Evolutionary conservation across 1,140 invertebrate species (phyloP), one percentile per base, ranked within the genome.

Genomic region (Nilaparvata lugens): DNA sequence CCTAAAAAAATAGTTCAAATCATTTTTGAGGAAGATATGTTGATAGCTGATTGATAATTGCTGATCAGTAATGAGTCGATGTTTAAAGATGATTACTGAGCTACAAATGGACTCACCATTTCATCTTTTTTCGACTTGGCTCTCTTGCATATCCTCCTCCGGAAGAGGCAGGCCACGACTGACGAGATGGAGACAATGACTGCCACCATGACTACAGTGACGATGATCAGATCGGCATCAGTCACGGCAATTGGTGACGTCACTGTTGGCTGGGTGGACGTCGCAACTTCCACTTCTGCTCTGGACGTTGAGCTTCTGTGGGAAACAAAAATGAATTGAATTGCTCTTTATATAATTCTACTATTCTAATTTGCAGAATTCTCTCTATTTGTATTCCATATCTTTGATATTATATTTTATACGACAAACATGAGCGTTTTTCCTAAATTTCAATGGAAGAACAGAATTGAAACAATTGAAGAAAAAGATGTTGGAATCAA

Each of bases 161-260:
- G 77, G 60, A 81, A 78, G 1, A 82, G 73, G 61, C 80, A 75
- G 1, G 74, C 76, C 1, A 80, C 71, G 14, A 79, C 69, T 0
- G 76, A 78, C 5, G 62, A 60, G 1, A 66, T 25, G 0, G 61
- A 48, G 16, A 70, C 56, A 14, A 81, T 71, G 2, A 76, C 74
- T 4, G 83, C 66, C 35, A 86, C 72, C 6, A 86, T 71, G 6
- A 78, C 71, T 19, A 86, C 72, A 0, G 83, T 82, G 18, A 86
- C 75, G 13, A 86, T 67, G 4, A 81, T 81, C 62, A 78, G 73
- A 0, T 75, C 71, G 4, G 82, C 63, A 59, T 81, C 78, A 16
- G 74, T 69, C 1, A 72, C 69, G 9, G 70, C 66, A 7, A 69
- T 65, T 14, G 60, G 66, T 2, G 62, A 35, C 6, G 43, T 14